A percentile compares a stretch with the other conserved stretches of the same genome.
Evolutionary conservation across 23 tunicate genomes (phyloP).

Genomic region (Phallusia fumigata): DNA sequence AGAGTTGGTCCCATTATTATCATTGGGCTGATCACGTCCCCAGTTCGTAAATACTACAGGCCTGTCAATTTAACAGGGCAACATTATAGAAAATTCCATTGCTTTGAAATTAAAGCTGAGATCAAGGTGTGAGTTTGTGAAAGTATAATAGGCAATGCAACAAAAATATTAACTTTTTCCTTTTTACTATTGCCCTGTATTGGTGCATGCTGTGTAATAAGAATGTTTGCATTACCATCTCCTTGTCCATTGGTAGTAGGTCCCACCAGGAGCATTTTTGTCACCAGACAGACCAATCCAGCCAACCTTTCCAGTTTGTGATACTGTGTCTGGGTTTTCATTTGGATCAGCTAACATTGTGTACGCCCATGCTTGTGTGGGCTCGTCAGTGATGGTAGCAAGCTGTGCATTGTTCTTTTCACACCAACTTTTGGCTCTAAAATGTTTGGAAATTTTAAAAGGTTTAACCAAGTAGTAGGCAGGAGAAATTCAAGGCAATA

Average conservation of each 20-base stretch:
- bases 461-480: not conserved
- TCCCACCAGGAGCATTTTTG: not conserved
- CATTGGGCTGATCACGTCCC: conserved; percentile 64
- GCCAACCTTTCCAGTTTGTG: conserved; percentile 44
- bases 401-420: conserved; percentile 35
- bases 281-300: conserved; percentile 75
- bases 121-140: no score
- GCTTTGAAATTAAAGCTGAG: no score
- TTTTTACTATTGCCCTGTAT: no score
- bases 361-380: conserved; percentile 65
- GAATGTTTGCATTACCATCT: conserved; percentile 41
- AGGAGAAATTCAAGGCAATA: no score
- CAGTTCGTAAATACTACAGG: conserved; percentile 74
- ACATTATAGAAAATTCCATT: no score
- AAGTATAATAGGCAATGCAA: no score
- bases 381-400: conserved; percentile 70
- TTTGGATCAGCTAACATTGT: conserved; percentile 70
- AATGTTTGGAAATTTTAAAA: not conserved
- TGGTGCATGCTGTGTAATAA: not conserved
- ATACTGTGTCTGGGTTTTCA: conserved; percentile 66
- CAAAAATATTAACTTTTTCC: no score
- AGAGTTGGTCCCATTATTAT: conserved; percentile 43
- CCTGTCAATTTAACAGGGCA: conserved; percentile 31
- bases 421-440: conserved; percentile 50
- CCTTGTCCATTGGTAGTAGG: conserved; percentile 49